These are phyloP conservation scores for Lycocerus yunnanus DNA, from an alignment of 2,888 invertebrate species.

Conservation along the genomic window DNA sequence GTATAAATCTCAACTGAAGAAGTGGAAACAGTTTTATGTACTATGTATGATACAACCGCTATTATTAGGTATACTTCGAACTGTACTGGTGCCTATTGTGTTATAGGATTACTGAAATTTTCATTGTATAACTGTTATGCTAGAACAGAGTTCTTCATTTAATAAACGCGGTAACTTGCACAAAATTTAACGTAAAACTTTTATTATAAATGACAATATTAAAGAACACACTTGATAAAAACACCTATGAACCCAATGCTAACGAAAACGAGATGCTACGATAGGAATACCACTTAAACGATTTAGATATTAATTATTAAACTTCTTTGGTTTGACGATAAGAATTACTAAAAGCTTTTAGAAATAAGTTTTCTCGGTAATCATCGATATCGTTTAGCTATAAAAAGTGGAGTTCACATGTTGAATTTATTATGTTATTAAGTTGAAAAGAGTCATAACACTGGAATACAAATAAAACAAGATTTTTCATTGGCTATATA, in stretches of 20 bases:
- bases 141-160: neutral
- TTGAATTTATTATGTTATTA: constrained; percentile 55
- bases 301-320: constrained; percentile 2
- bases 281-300: neutral
- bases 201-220: neutral
- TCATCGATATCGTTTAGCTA: constrained; percentile 28
- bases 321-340: neutral
- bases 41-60: too few relatives aligned
- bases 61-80: too few relatives aligned
- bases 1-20: too few relatives aligned
- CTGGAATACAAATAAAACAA: constrained; percentile 43
- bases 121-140: neutral
- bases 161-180: neutral
- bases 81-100: too few relatives aligned
- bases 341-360: constrained; percentile 28
- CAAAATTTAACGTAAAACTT: neutral
- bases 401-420: constrained; percentile 53
- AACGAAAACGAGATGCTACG: neutral
- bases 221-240: neutral
- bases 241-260: neutral
- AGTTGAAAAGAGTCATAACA: constrained; percentile 51
- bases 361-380: constrained; percentile 27
- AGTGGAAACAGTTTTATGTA: too few relatives aligned
- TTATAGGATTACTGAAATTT: too few relatives aligned
- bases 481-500: constrained; percentile 44